phyloP scores from a whole-genome alignment of 2,797 vertebrate genomes.

The Muscicapa striata region DNA sequence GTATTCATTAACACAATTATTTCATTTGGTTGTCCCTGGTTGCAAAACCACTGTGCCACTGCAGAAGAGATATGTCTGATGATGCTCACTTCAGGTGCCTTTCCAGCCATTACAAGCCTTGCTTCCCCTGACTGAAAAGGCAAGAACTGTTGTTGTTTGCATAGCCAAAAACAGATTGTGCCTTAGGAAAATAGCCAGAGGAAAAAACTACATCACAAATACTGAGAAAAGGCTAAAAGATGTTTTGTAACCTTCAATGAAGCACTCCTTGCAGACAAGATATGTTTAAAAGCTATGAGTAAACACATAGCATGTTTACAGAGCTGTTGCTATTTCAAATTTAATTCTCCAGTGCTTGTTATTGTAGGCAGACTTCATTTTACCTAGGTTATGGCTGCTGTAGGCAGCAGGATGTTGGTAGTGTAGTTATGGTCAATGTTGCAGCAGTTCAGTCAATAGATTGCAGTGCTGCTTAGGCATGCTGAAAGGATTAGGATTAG shows the following conservation, averaged over 20 bases:
- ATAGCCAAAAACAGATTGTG: slow-evolving; percentile 43
- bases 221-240: slow-evolving; percentile 7
- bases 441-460: neutral
- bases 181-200: slow-evolving; percentile 58
- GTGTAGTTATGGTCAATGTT: neutral
- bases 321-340: neutral
- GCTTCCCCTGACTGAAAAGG: slow-evolving; percentile 25
- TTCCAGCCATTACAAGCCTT: slow-evolving; percentile 24
- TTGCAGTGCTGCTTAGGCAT: neutral
- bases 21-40: slow-evolving; percentile 38
- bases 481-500: neutral
- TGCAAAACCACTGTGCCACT: slow-evolving; percentile 60
- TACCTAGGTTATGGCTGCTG: neutral
- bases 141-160: slow-evolving; percentile 55
- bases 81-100: slow-evolving; percentile 55
- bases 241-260: neutral
- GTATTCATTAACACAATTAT: slow-evolving; percentile 62
- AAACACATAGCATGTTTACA: neutral
- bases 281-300: neutral
- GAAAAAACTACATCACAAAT: slow-evolving; percentile 37
- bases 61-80: neutral
- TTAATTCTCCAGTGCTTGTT: neutral
- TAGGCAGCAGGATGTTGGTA: neutral
- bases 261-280: neutral
- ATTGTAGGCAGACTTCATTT: neutral